phyloP scores from a whole-genome alignment of 64 coral and sea anemone species.

The Stichodactyla mertensii region DNA sequence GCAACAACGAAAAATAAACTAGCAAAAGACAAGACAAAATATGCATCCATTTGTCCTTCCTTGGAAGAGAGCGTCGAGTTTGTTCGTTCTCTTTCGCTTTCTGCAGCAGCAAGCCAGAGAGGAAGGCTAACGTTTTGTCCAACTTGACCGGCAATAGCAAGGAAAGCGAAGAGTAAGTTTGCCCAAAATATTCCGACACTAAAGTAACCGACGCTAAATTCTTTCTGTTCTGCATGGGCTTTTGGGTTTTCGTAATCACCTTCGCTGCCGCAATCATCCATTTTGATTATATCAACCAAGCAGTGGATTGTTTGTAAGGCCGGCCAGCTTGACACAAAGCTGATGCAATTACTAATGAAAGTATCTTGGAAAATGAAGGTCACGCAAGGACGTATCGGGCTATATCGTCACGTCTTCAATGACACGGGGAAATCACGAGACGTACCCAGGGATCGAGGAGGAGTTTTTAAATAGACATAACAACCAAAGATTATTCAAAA shows the following conservation, averaged over 20 bases:
- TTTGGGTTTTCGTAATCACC: background rate
- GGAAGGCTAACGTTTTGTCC: constrained; percentile 74
- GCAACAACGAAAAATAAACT: constrained; percentile 77
- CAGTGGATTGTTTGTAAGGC: no score
- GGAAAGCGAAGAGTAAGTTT: constrained; percentile 67
- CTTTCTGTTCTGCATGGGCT: background rate
- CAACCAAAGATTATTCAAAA: no score
- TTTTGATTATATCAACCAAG: background rate
- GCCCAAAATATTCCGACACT: constrained; percentile 41
- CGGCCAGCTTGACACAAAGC: background rate
- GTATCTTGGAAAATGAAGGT: background rate
- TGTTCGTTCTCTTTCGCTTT: background rate
- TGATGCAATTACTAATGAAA: background rate
- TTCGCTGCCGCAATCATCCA: background rate
- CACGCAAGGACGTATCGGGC: background rate
- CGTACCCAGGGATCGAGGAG: no score
- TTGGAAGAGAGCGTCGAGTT: background rate
- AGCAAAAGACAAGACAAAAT: constrained; percentile 79
- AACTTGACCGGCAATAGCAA: constrained; percentile 47
- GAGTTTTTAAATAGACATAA: no score
- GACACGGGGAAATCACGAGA: background rate
- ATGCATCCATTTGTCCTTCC: constrained; percentile 51
- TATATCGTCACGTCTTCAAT: no score
- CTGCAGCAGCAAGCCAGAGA: constrained; percentile 73
- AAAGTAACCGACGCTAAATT: constrained; percentile 22